Conservation (phyloP, 2,113 vertebrate genomes). For the Procapra przewalskii region DNA sequence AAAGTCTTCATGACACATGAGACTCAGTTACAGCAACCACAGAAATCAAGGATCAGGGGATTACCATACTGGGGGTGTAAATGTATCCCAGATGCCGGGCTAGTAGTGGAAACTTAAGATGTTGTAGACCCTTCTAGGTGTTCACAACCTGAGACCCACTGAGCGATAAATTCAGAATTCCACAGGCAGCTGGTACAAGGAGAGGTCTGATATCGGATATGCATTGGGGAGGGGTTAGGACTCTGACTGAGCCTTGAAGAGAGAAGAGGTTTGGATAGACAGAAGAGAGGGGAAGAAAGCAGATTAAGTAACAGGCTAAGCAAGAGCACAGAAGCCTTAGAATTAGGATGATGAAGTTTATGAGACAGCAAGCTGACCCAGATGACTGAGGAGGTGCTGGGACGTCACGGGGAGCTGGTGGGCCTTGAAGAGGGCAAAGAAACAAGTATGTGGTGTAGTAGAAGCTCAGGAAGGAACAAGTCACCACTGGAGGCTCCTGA, state of each 20-base stretch:
- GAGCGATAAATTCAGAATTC: neutral
- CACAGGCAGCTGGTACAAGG: neutral
- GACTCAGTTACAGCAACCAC: neutral
- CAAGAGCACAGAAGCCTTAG: neutral
- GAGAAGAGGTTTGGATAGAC: neutral
- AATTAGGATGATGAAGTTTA: neutral
- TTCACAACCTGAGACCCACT: neutral
- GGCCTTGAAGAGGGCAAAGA: neutral
- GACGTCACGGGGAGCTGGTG: neutral
- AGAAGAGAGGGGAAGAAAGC: neutral
- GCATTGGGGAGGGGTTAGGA: neutral
- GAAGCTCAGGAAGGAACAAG: neutral
- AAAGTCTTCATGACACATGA: neutral
- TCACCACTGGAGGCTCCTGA: neutral
- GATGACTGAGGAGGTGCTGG: neutral
- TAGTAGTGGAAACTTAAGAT: neutral
- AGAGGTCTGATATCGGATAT: neutral
- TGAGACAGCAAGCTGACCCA: neutral
- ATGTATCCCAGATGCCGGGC: neutral
- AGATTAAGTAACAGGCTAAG: neutral
- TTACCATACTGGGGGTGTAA: neutral
- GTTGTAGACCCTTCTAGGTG: neutral
- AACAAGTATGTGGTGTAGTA: neutral
- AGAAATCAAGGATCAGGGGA: neutral
- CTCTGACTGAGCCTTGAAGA: neutral